Conservation (phyloP, 1,140 invertebrate species). For the Zaprionus nigranus region DNA sequence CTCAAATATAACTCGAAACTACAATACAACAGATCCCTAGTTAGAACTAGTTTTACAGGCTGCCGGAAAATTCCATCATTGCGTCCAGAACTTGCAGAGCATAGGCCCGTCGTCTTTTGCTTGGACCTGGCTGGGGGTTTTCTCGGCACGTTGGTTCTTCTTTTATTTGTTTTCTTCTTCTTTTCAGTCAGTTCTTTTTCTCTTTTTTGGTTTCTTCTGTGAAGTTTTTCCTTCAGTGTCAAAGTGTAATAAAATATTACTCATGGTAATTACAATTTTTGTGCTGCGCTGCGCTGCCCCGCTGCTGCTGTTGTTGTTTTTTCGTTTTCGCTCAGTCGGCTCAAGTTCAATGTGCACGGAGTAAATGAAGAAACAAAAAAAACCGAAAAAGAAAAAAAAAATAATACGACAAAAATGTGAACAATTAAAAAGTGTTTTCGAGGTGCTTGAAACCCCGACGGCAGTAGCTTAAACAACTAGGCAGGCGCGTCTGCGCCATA, state of each 20-base stretch:
- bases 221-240: slow-evolving; percentile 81
- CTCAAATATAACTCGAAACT: background rate
- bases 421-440: slow-evolving; percentile 80
- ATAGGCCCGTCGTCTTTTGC: slow-evolving; percentile 12
- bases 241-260: slow-evolving; percentile 83
- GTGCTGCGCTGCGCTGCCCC: slow-evolving; percentile 52
- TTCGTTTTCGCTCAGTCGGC: slow-evolving; percentile 66
- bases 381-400: slow-evolving; percentile 13
- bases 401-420: slow-evolving; percentile 49
- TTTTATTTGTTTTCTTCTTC: slow-evolving; percentile 1
- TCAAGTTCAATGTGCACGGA: slow-evolving; percentile 79
- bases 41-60: background rate
- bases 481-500: slow-evolving; percentile 52
- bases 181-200: background rate
- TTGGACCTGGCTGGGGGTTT: background rate
- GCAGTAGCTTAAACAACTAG: slow-evolving; percentile 12
- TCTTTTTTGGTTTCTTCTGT: slow-evolving; percentile 29
- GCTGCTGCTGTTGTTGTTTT: slow-evolving; percentile 22
- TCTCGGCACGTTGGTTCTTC: background rate
- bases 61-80: background rate
- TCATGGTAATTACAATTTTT: slow-evolving; percentile 82
- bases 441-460: slow-evolving; percentile 66
- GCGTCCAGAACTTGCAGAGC: slow-evolving; percentile 15
- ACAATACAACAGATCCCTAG: background rate
- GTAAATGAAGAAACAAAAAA: slow-evolving; percentile 1